A percentile compares a stretch with the other conserved stretches of the same genome.
Evolutionary conservation across 2,888 invertebrate species (phyloP).

Genomic region (Acrobasis repandana): DNA sequence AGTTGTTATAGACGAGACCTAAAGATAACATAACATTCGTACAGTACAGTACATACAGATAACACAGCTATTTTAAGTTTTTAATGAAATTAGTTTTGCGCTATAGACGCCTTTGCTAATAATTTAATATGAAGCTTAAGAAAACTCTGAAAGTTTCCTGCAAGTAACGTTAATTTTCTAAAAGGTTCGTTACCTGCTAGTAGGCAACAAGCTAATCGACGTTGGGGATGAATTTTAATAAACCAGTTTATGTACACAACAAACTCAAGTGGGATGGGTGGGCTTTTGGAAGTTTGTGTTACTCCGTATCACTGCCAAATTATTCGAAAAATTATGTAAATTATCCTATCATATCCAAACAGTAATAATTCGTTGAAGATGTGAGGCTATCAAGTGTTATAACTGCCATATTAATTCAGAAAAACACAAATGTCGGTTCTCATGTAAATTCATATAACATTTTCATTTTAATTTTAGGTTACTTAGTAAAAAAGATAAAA

Average conservation of each 20-base stretch:
- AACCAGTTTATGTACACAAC: background rate
- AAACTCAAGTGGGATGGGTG: background rate
- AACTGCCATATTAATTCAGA: background rate
- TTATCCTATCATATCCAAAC: background rate
- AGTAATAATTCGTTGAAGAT: background rate
- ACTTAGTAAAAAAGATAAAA: no score
- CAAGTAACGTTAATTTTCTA: conserved; percentile 3
- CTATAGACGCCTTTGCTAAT: background rate
- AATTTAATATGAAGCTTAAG: conserved; percentile 2
- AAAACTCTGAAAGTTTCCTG: conserved; percentile 5
- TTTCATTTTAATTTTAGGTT: no score
- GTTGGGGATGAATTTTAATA: background rate
- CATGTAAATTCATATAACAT: no score
- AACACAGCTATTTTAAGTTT: background rate
- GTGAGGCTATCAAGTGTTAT: background rate
- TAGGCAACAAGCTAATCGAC: background rate
- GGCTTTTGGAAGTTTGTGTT: background rate
- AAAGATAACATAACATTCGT: no score
- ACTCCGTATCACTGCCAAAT: background rate
- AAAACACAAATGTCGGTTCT: background rate
- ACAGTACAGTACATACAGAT: no score
- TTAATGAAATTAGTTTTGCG: background rate
- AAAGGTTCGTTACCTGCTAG: background rate
- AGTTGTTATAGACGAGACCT: no score
- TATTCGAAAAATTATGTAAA: conserved; percentile 1